A percentile compares a stretch with the other conserved stretches of the same genome.
phyloP scores from a whole-genome alignment of 2,113 vertebrate genomes.

The Nannobrachium achirus region DNA sequence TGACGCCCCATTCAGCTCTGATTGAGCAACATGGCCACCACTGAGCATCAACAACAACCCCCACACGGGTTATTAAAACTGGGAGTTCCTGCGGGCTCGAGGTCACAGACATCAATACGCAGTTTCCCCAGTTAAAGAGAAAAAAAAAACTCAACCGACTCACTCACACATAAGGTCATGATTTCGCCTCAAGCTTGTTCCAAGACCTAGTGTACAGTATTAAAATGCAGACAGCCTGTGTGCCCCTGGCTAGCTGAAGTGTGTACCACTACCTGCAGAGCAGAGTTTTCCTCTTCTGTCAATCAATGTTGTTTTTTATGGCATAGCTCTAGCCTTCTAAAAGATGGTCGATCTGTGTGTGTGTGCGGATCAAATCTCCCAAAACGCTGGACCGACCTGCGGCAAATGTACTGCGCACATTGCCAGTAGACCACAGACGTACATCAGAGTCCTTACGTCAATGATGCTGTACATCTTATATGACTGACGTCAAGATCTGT shows the following conservation, averaged over 20 bases:
- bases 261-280: no score
- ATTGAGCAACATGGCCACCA: neutral
- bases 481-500: no score
- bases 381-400: no score
- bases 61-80: neutral
- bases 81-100: neutral
- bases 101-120: neutral
- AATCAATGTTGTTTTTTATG: slow-evolving; percentile 21
- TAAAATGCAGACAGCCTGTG: slow-evolving; percentile 35
- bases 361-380: no score
- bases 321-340: no score
- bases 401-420: no score
- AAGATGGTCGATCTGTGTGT: no score
- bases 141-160: slow-evolving; percentile 18
- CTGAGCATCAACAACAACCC: neutral
- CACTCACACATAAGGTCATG: slow-evolving; percentile 23
- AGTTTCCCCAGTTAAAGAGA: neutral
- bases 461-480: no score
- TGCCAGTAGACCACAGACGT: no score
- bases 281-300: slow-evolving; percentile 9
- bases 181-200: slow-evolving; percentile 19
- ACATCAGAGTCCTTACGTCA: no score
- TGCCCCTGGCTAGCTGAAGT: slow-evolving; percentile 37
- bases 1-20: slow-evolving; percentile 37
- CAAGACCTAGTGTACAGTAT: slow-evolving; percentile 18